phyloP scores from a whole-genome alignment of 1,140 invertebrate species.

The Drosophila truncata region DNA sequence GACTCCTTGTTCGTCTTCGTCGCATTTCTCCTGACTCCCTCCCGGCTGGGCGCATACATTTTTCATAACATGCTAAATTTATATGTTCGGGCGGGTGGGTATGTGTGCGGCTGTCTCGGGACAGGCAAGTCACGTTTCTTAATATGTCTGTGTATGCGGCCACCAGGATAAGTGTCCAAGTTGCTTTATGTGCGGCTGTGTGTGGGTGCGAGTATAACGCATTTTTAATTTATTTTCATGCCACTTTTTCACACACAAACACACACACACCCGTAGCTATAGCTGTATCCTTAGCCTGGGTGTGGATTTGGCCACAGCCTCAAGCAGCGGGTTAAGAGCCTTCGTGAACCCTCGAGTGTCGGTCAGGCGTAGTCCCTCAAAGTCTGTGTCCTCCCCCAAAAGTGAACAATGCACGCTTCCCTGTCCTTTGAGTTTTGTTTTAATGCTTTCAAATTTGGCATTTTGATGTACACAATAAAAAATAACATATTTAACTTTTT shows the following conservation, averaged over 20 bases:
- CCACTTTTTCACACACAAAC: slow-evolving; percentile 22
- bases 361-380: slow-evolving; percentile 42
- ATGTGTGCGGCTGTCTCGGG: slow-evolving; percentile 22
- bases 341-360: slow-evolving; percentile 58
- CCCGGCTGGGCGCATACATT: slow-evolving; percentile 65
- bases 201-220: slow-evolving; percentile 60
- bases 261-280: neutral
- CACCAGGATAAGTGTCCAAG: slow-evolving; percentile 47
- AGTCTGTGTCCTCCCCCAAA: neutral
- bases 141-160: slow-evolving; percentile 62
- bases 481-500: neutral
- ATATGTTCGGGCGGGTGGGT: neutral
- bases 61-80: slow-evolving; percentile 79
- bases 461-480: neutral
- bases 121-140: slow-evolving; percentile 76
- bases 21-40: slow-evolving; percentile 9
- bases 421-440: slow-evolving; percentile 17
- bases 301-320: slow-evolving; percentile 59
- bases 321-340: slow-evolving; percentile 72
- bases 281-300: neutral
- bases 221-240: slow-evolving; percentile 81
- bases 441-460: neutral
- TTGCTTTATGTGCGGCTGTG: slow-evolving; percentile 8
- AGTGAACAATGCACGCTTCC: slow-evolving; percentile 20
- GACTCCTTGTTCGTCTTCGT: slow-evolving; percentile 18